Evolutionary conservation across 2,888 invertebrate genomes (phyloP), one percentile per base, ranked within the genome.

Genomic region (Drosophila prostipennis): DNA sequence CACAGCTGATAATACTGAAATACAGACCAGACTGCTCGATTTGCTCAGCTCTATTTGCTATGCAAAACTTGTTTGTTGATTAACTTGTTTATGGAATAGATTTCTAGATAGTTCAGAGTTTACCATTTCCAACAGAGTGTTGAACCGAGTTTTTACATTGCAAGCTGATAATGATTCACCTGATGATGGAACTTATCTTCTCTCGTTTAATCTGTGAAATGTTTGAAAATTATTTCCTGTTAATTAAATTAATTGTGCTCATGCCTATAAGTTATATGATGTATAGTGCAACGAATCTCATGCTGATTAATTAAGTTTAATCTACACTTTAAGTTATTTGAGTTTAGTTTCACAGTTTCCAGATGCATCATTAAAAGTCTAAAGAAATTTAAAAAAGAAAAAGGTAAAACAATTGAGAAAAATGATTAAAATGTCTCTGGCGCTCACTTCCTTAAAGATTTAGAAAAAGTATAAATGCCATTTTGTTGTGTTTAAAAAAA

Each of bases 71-170:
- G 67, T 52, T 64, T 53, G 14, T 26, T 19, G 64, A 65, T 65
- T 67, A 54, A 65, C 65, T 65, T 65, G 65, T 68, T 68, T 68
- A 34, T 65, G 39, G 19, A 53, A 68, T 36, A 67, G 39, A 39
- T 68, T 67, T 36, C 6, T n/a, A n/a, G 61, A 64, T 65, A 45
- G 46, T 39, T n/a, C 14, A 16, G 8, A 10, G 23, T 4, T 45
- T 43, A 4, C 19, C 11, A 42, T 42, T 42, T 19, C 16, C 29
- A 39, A 16, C n/a, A 23, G 36, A 23, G 10, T 10, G 40, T 14
- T 43, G 23, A 26, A 37, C 29, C n/a, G 29, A 13, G 16, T 14
- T 6, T 7, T 59, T 2, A 7, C 10, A 34, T 26, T 42, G 19
- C 14, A 10, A 2, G 8, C 16, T n/a, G 16, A 39, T 39, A 29